Evolutionary conservation across 1,140 invertebrate genomes (phyloP), one percentile per base, ranked within the genome.

Genomic region (Drosophila jambulina): DNA sequence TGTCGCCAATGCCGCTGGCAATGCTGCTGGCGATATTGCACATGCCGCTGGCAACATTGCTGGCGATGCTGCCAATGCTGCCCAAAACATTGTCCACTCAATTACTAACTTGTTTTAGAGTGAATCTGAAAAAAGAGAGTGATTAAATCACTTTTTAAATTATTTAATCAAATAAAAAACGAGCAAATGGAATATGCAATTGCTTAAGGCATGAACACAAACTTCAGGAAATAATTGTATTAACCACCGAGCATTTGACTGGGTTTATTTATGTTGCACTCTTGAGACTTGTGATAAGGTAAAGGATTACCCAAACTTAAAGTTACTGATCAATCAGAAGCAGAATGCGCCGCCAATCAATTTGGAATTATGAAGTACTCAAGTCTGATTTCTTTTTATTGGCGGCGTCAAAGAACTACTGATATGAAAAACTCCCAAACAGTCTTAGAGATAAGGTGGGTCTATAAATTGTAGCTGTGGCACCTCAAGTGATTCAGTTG

Each of bases 271-370:
- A 57, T 45, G n/a, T 21, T 32, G 1, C 0, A 21, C 54, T 7
- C 67, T 59, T 38, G 12, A 71, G 46, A 42, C 53, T 34, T 25
- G 8, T 25, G 43, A 70, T 72, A 72, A 12, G 49, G 65, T 8
- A 7, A 7, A 19, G 42, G n/a, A 42, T 75, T 43, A 43, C 67
- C 21, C 45, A 15, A 23, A 40, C 42, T 62, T 54, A 21, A 27
- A 71, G 58, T 63, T 56, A 72, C 38, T 42, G 43, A 63, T 78
- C 80, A 78, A 82, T 82, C 80, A 63, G 48, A 42, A 38, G 32
- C 8, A 19, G 34, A 32, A 32, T 13, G 5, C 10, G 21, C 75
- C 54, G 67, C 57, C 63, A 38, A 34, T 51, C 49, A 40, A 36
- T 36, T 34, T 42, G 40, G 63, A 70, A 23, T 81, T 46, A 82